These are phyloP conservation scores for Phaethornis superciliosus DNA, from an alignment of 2,113 vertebrate genomes.

Conservation along the genomic window DNA sequence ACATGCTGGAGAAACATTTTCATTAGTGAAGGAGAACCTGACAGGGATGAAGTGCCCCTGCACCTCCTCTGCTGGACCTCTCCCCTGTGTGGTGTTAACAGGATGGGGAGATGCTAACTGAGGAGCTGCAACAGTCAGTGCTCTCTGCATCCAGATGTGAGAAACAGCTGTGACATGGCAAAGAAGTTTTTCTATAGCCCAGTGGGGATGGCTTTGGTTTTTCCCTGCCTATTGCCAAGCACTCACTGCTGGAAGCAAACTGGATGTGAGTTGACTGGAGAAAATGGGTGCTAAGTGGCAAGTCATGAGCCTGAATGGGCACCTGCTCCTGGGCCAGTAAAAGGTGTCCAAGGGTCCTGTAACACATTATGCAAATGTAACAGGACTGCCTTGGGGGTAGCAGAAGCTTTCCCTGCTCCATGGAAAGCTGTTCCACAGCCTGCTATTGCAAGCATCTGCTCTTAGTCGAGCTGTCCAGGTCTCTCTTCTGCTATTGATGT, in stretches of 20 bases:
- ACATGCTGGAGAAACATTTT: conserved; percentile 53
- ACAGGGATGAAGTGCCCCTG: conserved; percentile 44
- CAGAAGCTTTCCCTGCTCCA: not conserved
- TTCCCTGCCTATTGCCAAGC: not conserved
- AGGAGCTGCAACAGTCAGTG: not conserved
- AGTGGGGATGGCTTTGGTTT: not conserved
- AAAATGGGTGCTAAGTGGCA: not conserved
- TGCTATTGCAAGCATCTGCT: not conserved
- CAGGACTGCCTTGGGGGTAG: not conserved
- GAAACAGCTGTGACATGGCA: conserved; percentile 5
- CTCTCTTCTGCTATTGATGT: not conserved
- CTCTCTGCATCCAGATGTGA: conserved; percentile 37
- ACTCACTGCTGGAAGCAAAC: not conserved
- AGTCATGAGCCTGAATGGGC: not conserved
- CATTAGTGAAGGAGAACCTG: conserved; percentile 43
- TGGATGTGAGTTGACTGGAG: not conserved
- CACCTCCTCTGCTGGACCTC: not conserved
- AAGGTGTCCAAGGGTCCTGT: not conserved
- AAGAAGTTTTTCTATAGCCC: not conserved
- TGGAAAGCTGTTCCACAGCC: not conserved
- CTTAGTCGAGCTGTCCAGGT: not conserved
- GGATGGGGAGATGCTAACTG: not conserved
- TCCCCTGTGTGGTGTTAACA: not conserved
- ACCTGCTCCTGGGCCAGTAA: not conserved
- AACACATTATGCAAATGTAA: rapidly evolving